Evolutionary conservation across 2,113 vertebrate species (phyloP).

Genomic region (Indri indri): DNA sequence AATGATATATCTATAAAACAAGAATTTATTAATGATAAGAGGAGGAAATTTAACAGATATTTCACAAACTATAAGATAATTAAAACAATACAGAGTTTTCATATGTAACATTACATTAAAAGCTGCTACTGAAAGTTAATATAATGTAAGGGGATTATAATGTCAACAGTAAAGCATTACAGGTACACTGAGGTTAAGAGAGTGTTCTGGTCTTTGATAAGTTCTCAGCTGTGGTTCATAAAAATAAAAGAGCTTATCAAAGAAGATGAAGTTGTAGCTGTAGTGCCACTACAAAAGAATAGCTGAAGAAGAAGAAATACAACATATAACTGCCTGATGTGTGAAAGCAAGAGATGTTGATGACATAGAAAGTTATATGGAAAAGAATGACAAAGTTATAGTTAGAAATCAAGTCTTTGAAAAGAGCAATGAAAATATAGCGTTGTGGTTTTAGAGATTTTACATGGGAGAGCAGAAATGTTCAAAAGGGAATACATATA

Average conservation of each 20-base stretch:
- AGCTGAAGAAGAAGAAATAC: neutral
- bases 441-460: neutral
- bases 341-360: neutral
- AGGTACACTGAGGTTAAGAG: neutral
- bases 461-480: neutral
- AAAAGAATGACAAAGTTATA: neutral
- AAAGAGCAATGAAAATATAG: neutral
- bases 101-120: neutral
- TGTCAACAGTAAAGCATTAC: neutral
- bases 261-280: neutral
- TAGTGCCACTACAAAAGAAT: neutral
- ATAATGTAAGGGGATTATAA: neutral
- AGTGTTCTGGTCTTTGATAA: neutral
- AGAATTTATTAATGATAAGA: neutral
- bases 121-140: neutral
- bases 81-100: neutral
- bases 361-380: neutral
- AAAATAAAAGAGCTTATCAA: neutral
- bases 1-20: neutral
- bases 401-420: neutral
- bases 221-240: neutral
- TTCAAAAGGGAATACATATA: neutral
- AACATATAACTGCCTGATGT: fast-evolving
- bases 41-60: neutral
- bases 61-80: neutral